Base-by-base conservation (phyloP, 1,140 invertebrate species). In the Akabosia matsudoensis region DNA sequence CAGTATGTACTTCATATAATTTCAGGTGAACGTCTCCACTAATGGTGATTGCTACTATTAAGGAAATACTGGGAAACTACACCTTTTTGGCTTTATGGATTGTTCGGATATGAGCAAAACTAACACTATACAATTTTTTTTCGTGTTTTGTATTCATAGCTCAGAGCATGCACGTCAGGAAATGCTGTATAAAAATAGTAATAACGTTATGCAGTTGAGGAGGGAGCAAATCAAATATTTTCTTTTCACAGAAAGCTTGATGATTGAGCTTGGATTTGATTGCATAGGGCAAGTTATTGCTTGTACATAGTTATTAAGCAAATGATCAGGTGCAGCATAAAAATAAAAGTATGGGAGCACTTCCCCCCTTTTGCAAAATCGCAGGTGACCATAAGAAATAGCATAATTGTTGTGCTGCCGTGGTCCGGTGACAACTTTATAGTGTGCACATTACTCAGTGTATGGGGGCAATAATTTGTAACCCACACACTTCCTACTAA, bases 361-460 rank as follows among this genome's bases (percentile, higher is more conserved):
- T 45, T 45, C 37, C 18, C 37, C 37, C 18, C 7, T 18, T 45
- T 18, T 45, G 37, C 7, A 45, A 10, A 18, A 45, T 45, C 37
- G 37, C 7, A 45, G 37, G 18, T 10, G 7, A 45, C 37, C 7
- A 45, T 45, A 10, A 45, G 7, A 45, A n/a, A 45, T 45, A 10
- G 37, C 37, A 18, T 45, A 10, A 45, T 45, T 45, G 37, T 45
- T 45, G 18, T 18, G 18, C 37, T 45, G 7, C 18, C 18, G 37
- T 45, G 18, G 37, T 18, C 73, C 76, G 76, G 76, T 78, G 76
- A 78, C 76, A 74, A 78, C 76, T 78, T 78, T 78, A 78, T 78
- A 78, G 74, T 78, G 70, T 61, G 22, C 76, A 70, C 76, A n/a
- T n/a, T 72, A 33, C 70, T 77, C 37, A 76, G 73, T 45, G 52